A percentile compares a stretch with the other conserved stretches of the same genome.
Conservation (phyloP, 2,113 vertebrate species). For the Pedionomus torquatus region DNA sequence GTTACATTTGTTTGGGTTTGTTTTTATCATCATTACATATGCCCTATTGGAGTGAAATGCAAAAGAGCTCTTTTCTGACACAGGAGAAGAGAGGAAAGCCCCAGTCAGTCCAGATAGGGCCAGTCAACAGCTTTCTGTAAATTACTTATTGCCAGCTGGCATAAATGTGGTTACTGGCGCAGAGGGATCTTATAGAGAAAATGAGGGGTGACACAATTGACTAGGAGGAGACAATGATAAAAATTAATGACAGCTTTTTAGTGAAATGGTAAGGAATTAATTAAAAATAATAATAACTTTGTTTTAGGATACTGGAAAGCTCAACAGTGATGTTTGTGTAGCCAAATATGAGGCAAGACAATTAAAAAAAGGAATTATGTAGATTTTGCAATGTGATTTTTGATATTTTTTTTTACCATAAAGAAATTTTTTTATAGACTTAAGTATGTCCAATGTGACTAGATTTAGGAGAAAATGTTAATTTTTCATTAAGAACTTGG, state of each 20-base stretch:
- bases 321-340: background rate
- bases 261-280: background rate
- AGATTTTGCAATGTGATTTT: background rate
- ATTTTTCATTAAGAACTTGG: background rate
- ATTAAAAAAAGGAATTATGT: background rate
- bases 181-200: background rate
- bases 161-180: background rate
- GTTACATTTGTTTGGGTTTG: background rate
- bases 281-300: background rate
- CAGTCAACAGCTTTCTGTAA: background rate
- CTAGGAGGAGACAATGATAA: background rate
- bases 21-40: background rate
- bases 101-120: background rate
- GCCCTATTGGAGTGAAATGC: background rate
- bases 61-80: background rate
- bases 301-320: background rate
- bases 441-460: background rate
- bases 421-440: background rate
- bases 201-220: background rate
- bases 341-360: background rate
- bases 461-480: background rate
- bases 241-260: background rate
- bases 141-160: background rate
- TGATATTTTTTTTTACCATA: background rate
- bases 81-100: background rate